phyloP scores from a whole-genome alignment of 2,888 invertebrate genomes.

The Heteromurus nitidus region DNA sequence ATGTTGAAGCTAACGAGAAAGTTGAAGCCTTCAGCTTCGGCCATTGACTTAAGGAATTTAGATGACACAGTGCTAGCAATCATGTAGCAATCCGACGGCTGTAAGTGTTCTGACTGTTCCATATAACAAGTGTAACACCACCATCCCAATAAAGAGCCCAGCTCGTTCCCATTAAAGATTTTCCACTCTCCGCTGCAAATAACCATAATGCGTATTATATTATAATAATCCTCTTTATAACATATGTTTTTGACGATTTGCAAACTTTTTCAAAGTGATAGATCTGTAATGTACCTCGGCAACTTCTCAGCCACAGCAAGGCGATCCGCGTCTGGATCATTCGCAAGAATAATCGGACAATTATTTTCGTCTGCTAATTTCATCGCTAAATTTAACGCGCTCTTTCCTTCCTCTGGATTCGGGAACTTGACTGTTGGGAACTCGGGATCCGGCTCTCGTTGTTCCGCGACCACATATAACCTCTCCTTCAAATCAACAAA shows the following conservation, averaged over 20 bases:
- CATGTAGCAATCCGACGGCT: conserved; percentile 47
- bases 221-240: too few relatives aligned
- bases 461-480: conserved; percentile 79
- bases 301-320: conserved; percentile 93
- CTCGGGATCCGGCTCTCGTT: conserved; percentile 94
- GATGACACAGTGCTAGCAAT: conserved; percentile 97
- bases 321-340: conserved; percentile 99
- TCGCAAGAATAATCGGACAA: conserved; percentile 89
- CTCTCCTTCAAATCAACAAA: conserved; percentile 9
- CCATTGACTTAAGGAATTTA: conserved; percentile 91
- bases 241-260: too few relatives aligned
- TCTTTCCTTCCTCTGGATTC: conserved; percentile 97
- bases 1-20: conserved; percentile 79
- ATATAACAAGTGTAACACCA: conserved; percentile 85
- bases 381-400: conserved; percentile 85
- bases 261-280: neutral
- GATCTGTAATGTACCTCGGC: conserved; percentile 51
- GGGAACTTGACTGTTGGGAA: conserved; percentile 98
- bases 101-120: conserved; percentile 74
- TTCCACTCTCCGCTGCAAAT: conserved; percentile 84
- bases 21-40: conserved; percentile 85
- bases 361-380: conserved; percentile 84
- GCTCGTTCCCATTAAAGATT: conserved; percentile 95
- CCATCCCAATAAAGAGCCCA: conserved; percentile 95
- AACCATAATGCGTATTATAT: too few relatives aligned